Percentiles rank a stretch among this genome's conserved stretches.
phyloP scores from a whole-genome alignment of 2,113 vertebrate species.

The Cyprinodon tularosa region DNA sequence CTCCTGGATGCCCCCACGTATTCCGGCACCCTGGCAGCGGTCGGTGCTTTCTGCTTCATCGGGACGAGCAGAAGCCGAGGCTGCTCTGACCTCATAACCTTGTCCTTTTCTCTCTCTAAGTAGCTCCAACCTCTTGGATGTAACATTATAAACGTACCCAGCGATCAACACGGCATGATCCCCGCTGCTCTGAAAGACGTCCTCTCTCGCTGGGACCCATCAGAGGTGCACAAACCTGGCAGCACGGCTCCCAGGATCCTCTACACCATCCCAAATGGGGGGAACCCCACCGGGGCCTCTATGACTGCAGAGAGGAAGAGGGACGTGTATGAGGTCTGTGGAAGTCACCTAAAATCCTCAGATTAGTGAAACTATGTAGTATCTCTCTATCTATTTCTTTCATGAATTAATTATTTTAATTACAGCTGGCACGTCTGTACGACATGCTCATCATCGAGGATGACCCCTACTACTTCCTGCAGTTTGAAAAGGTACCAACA shows the following conservation, averaged over 20 bases:
- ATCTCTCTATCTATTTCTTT: no score
- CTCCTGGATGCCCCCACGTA: conserved; percentile 90
- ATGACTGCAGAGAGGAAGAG: conserved; percentile 86
- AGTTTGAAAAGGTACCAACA: conserved; percentile 88
- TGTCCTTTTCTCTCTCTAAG: not conserved
- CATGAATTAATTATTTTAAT: conserved; percentile 15
- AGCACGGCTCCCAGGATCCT: conserved; percentile 84
- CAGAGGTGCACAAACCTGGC: conserved; percentile 76
- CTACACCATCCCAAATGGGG: conserved; percentile 94
- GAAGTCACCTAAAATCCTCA: not conserved
- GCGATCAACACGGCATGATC: conserved; percentile 90
- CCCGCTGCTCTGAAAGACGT: conserved; percentile 84
- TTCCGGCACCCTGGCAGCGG: conserved; percentile 86
- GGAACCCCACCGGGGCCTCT: conserved; percentile 92
- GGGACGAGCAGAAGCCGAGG: accelerated
- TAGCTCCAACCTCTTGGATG: conserved; percentile 90
- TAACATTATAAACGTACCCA: conserved; percentile 87
- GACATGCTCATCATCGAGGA: conserved; percentile 97
- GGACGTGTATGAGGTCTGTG: conserved; percentile 88
- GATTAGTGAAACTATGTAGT: not conserved
- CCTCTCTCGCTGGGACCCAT: conserved; percentile 86
- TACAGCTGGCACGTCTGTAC: conserved; percentile 89
- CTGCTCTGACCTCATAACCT: not conserved
- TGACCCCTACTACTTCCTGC: conserved; percentile 96
- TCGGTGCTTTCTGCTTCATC: conserved; percentile 65